A percentile compares a stretch with the other conserved stretches of the same genome.
These are phyloP conservation scores for Paradoxurus hermaphroditus DNA, from an alignment of 2,113 vertebrate species.

Conservation along the genomic window DNA sequence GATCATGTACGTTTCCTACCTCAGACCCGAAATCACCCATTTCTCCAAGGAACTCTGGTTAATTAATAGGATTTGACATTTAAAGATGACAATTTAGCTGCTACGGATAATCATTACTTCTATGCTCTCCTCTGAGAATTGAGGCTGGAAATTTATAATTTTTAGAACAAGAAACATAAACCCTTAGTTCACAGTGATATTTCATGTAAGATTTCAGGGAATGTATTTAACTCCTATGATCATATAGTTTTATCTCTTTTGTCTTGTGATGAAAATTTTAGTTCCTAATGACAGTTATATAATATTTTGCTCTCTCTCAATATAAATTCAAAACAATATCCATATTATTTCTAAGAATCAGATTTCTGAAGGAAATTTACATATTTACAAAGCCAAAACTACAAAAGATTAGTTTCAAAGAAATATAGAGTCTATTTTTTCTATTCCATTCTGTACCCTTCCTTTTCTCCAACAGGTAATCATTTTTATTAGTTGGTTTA, in stretches of 20 bases:
- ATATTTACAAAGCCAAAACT: neutral
- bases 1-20: neutral
- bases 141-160: neutral
- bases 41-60: neutral
- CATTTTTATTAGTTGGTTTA: neutral
- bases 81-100: neutral
- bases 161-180: slow-evolving; percentile 37
- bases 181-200: neutral
- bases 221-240: slow-evolving; percentile 13
- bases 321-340: slow-evolving; percentile 11
- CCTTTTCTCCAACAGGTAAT: neutral
- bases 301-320: neutral
- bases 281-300: neutral
- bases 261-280: slow-evolving; percentile 10
- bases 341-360: neutral
- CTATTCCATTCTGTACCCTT: neutral
- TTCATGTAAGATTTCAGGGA: slow-evolving; percentile 5
- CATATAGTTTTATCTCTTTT: neutral
- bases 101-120: neutral
- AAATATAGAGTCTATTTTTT: neutral
- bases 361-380: neutral
- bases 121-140: slow-evolving; percentile 14
- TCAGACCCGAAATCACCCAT: neutral
- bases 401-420: neutral
- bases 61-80: neutral